A percentile compares a stretch with the other conserved stretches of the same genome.
These are phyloP conservation scores for Callorhinus ursinus DNA, from an alignment of 2,113 vertebrate species.

Conservation along the genomic window DNA sequence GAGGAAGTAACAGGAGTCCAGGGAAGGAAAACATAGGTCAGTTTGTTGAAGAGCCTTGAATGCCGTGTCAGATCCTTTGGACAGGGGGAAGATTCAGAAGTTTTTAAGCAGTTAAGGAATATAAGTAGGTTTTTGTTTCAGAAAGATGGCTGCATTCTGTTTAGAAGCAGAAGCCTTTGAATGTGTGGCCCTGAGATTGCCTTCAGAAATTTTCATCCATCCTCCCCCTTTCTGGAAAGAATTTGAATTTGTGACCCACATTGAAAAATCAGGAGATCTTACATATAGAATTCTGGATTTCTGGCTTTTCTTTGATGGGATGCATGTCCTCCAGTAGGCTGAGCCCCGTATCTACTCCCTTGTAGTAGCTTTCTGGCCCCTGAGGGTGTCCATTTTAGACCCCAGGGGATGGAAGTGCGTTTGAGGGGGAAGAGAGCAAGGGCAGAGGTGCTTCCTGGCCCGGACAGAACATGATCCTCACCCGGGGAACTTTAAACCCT, in stretches of 20 bases:
- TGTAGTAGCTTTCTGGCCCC: background rate
- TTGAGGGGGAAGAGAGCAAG: background rate
- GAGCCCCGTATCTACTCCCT: fast-evolving
- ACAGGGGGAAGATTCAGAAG: background rate
- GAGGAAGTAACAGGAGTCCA: background rate
- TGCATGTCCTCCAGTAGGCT: fast-evolving
- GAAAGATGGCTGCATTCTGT: background rate
- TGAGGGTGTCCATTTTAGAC: background rate
- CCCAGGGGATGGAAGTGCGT: background rate
- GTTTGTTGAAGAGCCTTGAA: background rate
- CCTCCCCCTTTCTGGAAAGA: background rate
- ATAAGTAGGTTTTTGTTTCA: background rate
- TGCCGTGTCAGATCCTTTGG: background rate
- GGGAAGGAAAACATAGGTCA: background rate
- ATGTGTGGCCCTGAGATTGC: background rate
- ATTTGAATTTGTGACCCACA: background rate
- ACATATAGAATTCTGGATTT: background rate
- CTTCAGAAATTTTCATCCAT: background rate
- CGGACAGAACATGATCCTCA: background rate
- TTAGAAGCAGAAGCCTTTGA: background rate
- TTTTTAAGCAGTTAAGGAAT: background rate
- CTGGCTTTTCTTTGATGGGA: background rate
- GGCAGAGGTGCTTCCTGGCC: background rate
- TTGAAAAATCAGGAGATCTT: background rate
- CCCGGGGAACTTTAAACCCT: background rate